phyloP scores from a whole-genome alignment of 2,888 invertebrate genomes.

The Temnothorax unifasciatus region DNA sequence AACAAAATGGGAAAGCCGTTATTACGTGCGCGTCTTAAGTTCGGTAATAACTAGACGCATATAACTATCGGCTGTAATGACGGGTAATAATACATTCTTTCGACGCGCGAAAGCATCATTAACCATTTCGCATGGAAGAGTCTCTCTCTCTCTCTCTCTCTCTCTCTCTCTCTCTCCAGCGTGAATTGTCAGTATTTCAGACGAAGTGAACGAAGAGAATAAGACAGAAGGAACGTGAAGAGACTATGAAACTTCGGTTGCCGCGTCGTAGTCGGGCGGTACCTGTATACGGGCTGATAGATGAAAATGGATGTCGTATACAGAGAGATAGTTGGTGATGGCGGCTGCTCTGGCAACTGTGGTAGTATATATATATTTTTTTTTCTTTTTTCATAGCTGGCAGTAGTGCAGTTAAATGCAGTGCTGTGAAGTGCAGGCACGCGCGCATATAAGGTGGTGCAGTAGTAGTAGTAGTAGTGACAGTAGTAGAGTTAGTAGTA shows the following conservation, averaged over 20 bases:
- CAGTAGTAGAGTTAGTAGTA: conserved; percentile 65
- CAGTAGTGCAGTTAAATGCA: conserved; percentile 82
- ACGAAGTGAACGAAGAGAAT: conserved; percentile 30
- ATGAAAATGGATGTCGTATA: conserved; percentile 70
- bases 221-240: conserved; percentile 20
- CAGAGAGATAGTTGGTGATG: conserved; percentile 65
- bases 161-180: not conserved
- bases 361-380: conserved; percentile 51
- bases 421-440: conserved; percentile 83
- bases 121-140: conserved; percentile 52
- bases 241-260: conserved; percentile 50
- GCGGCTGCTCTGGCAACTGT: conserved; percentile 71
- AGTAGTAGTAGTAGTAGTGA: conserved; percentile 62
- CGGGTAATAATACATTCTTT: conserved; percentile 27
- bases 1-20: not conserved
- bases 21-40: not conserved
- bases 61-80: not conserved
- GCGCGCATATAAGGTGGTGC: conserved; percentile 78
- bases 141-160: conserved; percentile 1
- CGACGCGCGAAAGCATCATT: conserved; percentile 56
- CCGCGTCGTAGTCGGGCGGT: conserved; percentile 55
- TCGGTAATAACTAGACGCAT: not conserved
- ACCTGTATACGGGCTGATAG: conserved; percentile 64
- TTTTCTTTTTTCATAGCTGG: conserved; percentile 79
- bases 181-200: conserved; percentile 20